Conservation (phyloP, 1,140 invertebrate genomes). For the Sipha flava region DNA sequence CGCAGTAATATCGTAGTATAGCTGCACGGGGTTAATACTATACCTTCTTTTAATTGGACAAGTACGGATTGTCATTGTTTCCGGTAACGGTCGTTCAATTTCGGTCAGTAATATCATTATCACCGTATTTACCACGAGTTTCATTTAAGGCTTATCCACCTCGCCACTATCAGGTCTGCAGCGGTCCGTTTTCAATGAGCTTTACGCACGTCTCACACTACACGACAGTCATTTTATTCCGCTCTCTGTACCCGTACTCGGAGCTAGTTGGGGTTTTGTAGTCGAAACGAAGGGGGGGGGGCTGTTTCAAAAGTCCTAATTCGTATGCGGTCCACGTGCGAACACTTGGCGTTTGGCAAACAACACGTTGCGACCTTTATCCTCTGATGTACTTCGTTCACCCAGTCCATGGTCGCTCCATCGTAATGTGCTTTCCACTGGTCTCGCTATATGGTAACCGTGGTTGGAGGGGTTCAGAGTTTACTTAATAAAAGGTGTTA, state of each 20-base stretch:
- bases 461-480: neutral
- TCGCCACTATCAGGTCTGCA: neutral
- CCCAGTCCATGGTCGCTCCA: too few species aligned
- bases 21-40: neutral
- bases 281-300: too few species aligned
- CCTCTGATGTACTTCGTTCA: neutral
- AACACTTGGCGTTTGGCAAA: constrained; percentile 27
- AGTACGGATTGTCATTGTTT: neutral
- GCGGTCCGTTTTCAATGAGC: constrained; percentile 4
- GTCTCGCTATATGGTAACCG: too few species aligned
- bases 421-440: neutral
- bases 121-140: neutral
- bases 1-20: too few species aligned
- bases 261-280: too few species aligned
- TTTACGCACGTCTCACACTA: neutral
- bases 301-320: constrained; percentile 16
- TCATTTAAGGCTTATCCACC: neutral
- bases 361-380: constrained; percentile 19
- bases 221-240: neutral
- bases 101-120: constrained; percentile 6
- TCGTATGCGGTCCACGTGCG: constrained; percentile 11
- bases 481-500: constrained; percentile 22
- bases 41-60: constrained; percentile 6
- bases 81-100: constrained; percentile 9
- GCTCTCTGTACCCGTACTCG: too few species aligned